Evolutionary conservation across 92 coral and sea anemone species (phyloP), one percentile per base, ranked within the genome.

Genomic region (Montipora capitata): DNA sequence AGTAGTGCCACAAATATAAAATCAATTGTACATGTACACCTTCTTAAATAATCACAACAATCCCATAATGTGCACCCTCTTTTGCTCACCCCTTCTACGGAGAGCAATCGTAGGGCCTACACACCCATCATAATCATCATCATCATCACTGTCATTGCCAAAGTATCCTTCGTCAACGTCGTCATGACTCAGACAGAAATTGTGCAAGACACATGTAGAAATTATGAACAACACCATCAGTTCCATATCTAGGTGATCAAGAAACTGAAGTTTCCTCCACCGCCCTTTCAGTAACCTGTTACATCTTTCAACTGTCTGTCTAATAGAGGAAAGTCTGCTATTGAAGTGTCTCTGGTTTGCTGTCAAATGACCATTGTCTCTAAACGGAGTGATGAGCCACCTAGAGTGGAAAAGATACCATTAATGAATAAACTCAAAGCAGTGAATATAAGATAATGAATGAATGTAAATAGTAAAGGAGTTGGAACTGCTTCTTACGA

Each of bases 241-340:
- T 59, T 52, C 82, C 11, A 77, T 40, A 59, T 62, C 70, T 27
- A 77, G 39, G 82, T 77, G 82, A 77, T 77, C 71, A 39, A 77
- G 82, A 40, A 27, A 77, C 49, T 40, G 82, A 9, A 16, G 82
- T 58, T 58, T 77, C 49, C 82, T 52, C 82, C 82, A 77, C 49
- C 49, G 10, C 68, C 63, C 78, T 49, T 77, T 77, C 9, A 77
- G 20, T 27, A 77, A 45, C 51, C 52, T 10, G 68, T 18, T 52
- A 57, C 67, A 77, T 59, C 82, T 77, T 77, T 77, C 52, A 40
- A 77, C 82, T 57, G 66, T 77, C 82, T 77, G 82, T 52, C 70
- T 43, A 20, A 77, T 45, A 77, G 82, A 74, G 79, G 64, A 74
- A 48, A 74, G 79, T 74, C 18, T 74, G 62, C 43, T 38, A 74